Base-by-base conservation (phyloP, 2,888 invertebrate genomes). In the Eurytoma californica region DNA sequence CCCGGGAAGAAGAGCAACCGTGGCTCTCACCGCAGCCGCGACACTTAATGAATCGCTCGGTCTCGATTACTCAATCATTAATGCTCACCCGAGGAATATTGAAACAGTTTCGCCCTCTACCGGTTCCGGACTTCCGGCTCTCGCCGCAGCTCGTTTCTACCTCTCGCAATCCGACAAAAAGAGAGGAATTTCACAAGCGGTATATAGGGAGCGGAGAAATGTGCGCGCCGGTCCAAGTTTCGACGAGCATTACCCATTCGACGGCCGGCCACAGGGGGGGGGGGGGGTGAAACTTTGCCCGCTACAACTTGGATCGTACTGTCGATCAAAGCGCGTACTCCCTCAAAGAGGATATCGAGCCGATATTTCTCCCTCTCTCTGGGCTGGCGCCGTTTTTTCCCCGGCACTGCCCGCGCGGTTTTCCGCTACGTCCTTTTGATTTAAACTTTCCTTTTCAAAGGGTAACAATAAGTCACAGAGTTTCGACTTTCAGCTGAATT, bases 1-100 rank as follows among this genome's bases (percentile, higher is more conserved):
- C 47, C 39, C 9, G 12, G 61, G 20, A 18, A 14, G 24, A 58
- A 24, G 24, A 14, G 20, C 60, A 47, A 13, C n/a, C 2, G 60
- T 7, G n/a, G 47, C 18, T 47, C 30, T 39, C 51, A 58, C 24
- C 53, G 47, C 63, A 60, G 20, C 39, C 73, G 47, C 14, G 65
- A 49, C 73, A 73, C 30, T 75, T 61, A 75, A 75, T 68, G 68
- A 75, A 75, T 68, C 24, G 61, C 12, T 63, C 53, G 14, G 30
- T 63, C 63, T 72, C 72, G 61, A 68, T 67, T 68, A 61, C 68
- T 75, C 51, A 68, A 75, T 68, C 61, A 75, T 75, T 75, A 75
- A 68, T 68, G 53, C 55, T 7, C 74, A 18, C 74, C 49, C 16
- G 58, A 30, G 39, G 67, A 58, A 67, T 75, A 75, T 67, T 66